Evolutionary conservation across 2,888 invertebrate species (phyloP).

Genomic region (Papilio protenor): DNA sequence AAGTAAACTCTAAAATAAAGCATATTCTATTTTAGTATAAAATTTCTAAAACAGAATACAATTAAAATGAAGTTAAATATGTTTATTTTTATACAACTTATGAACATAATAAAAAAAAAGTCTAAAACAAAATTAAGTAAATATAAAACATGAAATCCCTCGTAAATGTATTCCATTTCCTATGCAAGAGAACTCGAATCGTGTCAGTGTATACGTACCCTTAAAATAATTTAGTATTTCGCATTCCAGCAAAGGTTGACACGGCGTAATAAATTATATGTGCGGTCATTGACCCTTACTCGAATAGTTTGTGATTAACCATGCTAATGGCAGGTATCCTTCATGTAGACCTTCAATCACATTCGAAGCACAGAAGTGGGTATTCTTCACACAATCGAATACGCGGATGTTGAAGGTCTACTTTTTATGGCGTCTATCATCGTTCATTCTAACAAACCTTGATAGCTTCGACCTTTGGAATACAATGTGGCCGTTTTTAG

Average conservation of each 20-base stretch:
- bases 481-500: conserved; percentile 11
- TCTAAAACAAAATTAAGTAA: neutral
- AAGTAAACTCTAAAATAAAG: too few species aligned
- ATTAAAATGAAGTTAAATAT: too few species aligned
- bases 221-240: conserved; percentile 43
- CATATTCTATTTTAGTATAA: too few species aligned
- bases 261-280: conserved; percentile 42
- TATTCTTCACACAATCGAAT: conserved; percentile 33
- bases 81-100: neutral
- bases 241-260: conserved; percentile 43
- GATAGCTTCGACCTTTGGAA: conserved; percentile 26
- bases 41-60: too few species aligned
- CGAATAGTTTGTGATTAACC: conserved; percentile 31
- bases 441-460: conserved; percentile 26
- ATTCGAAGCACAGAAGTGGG: neutral
- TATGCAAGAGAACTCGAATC: neutral
- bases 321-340: conserved; percentile 5
- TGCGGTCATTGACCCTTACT: conserved; percentile 35
- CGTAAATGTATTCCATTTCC: neutral
- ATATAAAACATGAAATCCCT: neutral
- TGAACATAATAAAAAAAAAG: too few species aligned
- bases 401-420: conserved; percentile 18
- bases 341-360: neutral
- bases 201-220: conserved; percentile 23
- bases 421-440: conserved; percentile 8